These are phyloP conservation scores for Machimus atricapillus DNA, from an alignment of 2,888 invertebrate species.

Conservation along the genomic window DNA sequence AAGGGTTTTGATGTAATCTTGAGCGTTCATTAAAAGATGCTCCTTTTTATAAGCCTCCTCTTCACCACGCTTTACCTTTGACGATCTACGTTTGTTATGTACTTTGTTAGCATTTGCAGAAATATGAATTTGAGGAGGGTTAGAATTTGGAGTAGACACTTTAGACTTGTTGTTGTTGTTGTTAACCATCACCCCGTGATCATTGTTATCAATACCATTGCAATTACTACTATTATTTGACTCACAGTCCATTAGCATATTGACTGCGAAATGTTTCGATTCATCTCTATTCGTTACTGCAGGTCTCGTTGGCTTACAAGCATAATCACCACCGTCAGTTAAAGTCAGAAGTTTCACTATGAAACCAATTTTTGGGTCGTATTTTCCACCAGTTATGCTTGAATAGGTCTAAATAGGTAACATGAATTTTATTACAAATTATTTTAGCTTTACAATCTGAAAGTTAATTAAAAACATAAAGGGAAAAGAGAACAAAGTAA, in stretches of 20 bases:
- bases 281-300: constrained; percentile 4
- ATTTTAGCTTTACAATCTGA: neutral
- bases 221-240: constrained; percentile 25
- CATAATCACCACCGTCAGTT: constrained; percentile 56
- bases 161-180: constrained; percentile 5
- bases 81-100: constrained; percentile 9
- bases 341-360: constrained; percentile 57
- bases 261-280: constrained; percentile 46
- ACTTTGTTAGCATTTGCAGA: neutral
- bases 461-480: neutral
- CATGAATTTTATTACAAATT: neutral
- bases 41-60: neutral
- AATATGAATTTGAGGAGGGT: neutral
- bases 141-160: neutral
- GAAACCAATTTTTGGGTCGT: constrained; percentile 58
- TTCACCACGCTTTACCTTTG: constrained; percentile 12
- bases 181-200: constrained; percentile 29
- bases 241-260: constrained; percentile 55
- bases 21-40: neutral
- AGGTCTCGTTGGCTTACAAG: constrained; percentile 56
- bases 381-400: constrained; percentile 28
- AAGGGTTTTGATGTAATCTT: constrained; percentile 6
- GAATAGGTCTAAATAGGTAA: neutral
- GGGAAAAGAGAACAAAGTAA: neutral
- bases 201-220: neutral